phyloP scores from a whole-genome alignment of 2,888 invertebrate genomes.

The Arctia plantaginis region DNA sequence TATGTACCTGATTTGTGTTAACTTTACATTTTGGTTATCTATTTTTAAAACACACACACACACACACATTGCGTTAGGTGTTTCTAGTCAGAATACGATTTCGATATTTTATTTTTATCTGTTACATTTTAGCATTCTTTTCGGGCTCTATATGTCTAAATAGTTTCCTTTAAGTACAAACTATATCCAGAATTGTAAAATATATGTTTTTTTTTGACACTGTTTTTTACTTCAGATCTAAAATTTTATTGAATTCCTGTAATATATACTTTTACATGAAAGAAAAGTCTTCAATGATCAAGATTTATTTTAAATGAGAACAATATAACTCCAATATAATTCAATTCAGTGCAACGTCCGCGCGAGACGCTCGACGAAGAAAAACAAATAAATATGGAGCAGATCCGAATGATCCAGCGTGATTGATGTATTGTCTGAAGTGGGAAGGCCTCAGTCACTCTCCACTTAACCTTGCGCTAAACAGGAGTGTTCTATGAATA shows the following conservation, averaged over 20 bases:
- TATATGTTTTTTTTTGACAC: too few species aligned
- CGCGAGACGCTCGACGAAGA: constrained; percentile 36
- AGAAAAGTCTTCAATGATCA: background rate
- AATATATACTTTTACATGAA: background rate
- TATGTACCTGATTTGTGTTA: too few species aligned
- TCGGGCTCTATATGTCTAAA: too few species aligned
- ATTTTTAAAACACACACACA: too few species aligned
- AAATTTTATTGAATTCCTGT: background rate
- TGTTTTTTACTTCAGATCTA: background rate
- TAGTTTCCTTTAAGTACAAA: too few species aligned
- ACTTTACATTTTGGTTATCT: too few species aligned
- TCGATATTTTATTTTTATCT: too few species aligned
- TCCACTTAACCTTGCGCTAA: constrained; percentile 37
- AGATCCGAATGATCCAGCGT: constrained; percentile 60
- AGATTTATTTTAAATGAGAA: constrained; percentile 15
- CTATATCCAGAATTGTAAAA: too few species aligned
- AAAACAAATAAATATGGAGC: constrained; percentile 64
- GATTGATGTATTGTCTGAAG: constrained; percentile 64
- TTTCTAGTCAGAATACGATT: too few species aligned
- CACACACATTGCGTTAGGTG: too few species aligned
- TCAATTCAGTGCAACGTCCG: constrained; percentile 19
- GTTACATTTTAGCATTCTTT: too few species aligned
- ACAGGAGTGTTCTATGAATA: constrained; percentile 25
- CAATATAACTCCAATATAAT: constrained; percentile 20
- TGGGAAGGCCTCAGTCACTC: constrained; percentile 20